Conservation (phyloP, 1,140 invertebrate species). For the Trypoxylus dichotomus region DNA sequence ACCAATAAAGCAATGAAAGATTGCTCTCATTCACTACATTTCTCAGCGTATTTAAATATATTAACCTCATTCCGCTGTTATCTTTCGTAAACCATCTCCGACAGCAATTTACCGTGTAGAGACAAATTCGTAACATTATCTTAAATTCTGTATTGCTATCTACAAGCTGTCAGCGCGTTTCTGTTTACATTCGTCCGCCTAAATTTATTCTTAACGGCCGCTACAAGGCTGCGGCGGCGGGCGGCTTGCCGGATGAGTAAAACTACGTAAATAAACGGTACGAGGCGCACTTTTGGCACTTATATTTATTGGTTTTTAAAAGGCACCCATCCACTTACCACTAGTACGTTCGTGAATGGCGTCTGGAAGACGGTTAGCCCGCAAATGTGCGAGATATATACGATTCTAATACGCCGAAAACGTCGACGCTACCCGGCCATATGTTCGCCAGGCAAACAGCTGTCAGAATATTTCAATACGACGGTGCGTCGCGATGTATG, state of each 20-base stretch:
- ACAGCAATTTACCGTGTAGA: neutral
- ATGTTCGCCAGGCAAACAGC: conserved; percentile 10
- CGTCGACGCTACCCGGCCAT: neutral
- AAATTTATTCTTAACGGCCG: neutral
- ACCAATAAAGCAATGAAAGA: too few relatives aligned
- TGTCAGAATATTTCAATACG: conserved; percentile 5
- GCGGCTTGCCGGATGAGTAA: neutral
- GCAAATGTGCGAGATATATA: conserved; percentile 27
- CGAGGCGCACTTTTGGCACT: conserved; percentile 31
- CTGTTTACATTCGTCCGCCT: neutral
- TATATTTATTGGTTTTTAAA: conserved; percentile 38
- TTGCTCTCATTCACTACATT: too few relatives aligned
- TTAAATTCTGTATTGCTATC: neutral
- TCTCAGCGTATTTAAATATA: too few relatives aligned
- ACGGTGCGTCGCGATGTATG: neutral
- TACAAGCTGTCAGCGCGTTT: neutral
- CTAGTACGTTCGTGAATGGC: neutral
- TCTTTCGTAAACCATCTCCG: neutral
- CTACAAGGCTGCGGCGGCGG: neutral
- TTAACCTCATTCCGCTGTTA: too few relatives aligned
- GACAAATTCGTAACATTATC: neutral
- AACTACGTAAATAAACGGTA: conserved; percentile 20
- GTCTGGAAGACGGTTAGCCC: neutral
- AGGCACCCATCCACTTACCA: conserved; percentile 27
- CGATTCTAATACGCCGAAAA: neutral